Base-by-base conservation (phyloP, 1,140 invertebrate species). In the Neodiprion fabricii region DNA sequence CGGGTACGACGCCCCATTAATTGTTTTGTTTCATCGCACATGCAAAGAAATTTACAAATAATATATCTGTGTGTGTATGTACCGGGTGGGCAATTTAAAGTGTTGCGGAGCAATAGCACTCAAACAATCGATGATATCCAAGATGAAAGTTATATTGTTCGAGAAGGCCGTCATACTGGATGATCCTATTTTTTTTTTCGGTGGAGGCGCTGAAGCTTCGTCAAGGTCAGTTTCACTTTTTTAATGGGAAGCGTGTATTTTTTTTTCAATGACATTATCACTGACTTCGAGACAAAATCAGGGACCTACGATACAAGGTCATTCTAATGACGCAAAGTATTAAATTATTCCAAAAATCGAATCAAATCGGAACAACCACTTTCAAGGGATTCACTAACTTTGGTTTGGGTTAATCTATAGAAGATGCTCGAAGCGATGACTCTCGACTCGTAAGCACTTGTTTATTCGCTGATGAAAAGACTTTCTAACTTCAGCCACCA, bases 1-100 rank as follows among this genome's bases (percentile, higher is more conserved):
- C 28, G 85, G 79, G 82, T 87, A 40, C 80, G 81, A 83, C 79
- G 80, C 76, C 81, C 83, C 79, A 87, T 87, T 88, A 87, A 85
- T 61, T 87, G 67, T 82, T 81, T 82, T 83, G 83, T 85, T 80
- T 40, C 28, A 40, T 40, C 28, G 28, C 79, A 81, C 86, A 86
- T 88, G 85, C 85, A 87, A 75, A 40, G 28, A 14, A 61, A 61
- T 7, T 61, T 14, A 61, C 11, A 12, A 17, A 61, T 61, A 61
- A 61, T 61, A 40, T 40, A 1, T 40, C 28, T 40, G 28, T 40
- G 28, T 40, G 28, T 40, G 28, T 40, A 21, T 21, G 17, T 21
- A 21, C 17, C 17, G 17, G 17, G 17, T 21, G 17, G 17, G 17
- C 17, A 0, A 21, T 21, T 21, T 21, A 53, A 53, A 53, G 50